Percentiles rank a stretch among this genome's conserved stretches.
phyloP scores from a whole-genome alignment of 1,140 invertebrate species.

The Metaphire vulgaris region DNA sequence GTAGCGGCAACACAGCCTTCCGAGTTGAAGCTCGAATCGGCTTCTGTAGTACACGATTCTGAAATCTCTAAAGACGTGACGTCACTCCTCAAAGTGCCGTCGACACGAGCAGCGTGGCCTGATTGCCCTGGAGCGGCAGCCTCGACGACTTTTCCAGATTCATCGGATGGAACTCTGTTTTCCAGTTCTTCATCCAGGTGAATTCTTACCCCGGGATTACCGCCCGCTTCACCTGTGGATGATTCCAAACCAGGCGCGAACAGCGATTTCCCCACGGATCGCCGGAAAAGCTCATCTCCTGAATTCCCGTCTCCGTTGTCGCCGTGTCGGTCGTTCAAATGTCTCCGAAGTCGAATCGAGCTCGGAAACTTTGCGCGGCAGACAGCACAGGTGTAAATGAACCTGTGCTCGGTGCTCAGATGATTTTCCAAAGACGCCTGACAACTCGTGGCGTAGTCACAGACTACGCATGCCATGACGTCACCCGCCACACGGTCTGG shows the following conservation, averaged over 20 bases:
- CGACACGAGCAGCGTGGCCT: too few species aligned
- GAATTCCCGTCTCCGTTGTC: background rate
- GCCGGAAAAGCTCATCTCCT: background rate
- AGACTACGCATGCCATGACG: conserved; percentile 45
- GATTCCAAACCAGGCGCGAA: background rate
- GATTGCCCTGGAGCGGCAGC: too few species aligned
- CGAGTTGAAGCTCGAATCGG: too few species aligned
- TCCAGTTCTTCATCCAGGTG: conserved; percentile 23
- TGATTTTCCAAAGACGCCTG: conserved; percentile 48
- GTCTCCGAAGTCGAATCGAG: conserved; percentile 42
- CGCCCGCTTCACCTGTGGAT: background rate
- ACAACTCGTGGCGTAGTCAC: conserved; percentile 46
- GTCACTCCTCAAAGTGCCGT: too few species aligned
- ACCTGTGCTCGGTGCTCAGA: conserved; percentile 45
- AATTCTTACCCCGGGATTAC: conserved; percentile 21
- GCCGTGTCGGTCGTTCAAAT: conserved; percentile 39
- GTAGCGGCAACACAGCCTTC: too few species aligned
- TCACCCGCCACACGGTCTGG: conserved; percentile 29
- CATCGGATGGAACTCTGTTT: too few species aligned
- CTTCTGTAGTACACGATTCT: too few species aligned
- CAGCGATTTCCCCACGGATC: background rate
- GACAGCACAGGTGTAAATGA: conserved; percentile 41
- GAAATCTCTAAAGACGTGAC: too few species aligned
- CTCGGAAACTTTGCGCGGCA: conserved; percentile 39
- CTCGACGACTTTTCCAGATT: too few species aligned